phyloP scores from a whole-genome alignment of 2,113 vertebrate genomes.

The Catharus minimus region DNA sequence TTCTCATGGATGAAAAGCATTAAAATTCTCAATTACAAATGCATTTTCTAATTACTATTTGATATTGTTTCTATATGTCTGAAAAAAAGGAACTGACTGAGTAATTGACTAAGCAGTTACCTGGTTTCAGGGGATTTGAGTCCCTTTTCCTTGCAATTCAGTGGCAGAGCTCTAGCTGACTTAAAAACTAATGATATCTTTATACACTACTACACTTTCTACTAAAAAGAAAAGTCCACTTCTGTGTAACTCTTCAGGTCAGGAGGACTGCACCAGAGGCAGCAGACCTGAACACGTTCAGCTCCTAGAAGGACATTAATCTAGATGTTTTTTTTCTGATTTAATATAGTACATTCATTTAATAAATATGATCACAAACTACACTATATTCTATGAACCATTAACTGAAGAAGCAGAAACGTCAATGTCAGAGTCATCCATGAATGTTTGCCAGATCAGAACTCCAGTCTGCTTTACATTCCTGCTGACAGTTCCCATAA shows the following conservation, averaged over 20 bases:
- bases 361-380: not conserved
- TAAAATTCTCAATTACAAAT: not conserved
- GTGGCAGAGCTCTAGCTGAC: not conserved
- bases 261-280: not conserved
- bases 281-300: not conserved
- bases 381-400: not conserved
- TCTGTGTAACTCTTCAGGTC: not conserved
- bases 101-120: not conserved
- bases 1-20: not conserved
- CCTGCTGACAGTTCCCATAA: not conserved
- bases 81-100: not conserved
- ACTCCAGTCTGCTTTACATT: not conserved
- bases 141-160: not conserved
- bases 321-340: not conserved
- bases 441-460: not conserved
- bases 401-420: not conserved
- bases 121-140: not conserved
- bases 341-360: not conserved
- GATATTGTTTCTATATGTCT: not conserved
- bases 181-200: not conserved
- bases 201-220: not conserved
- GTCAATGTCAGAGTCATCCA: not conserved
- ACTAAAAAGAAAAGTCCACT: not conserved
- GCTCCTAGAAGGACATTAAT: not conserved
- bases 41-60: not conserved